Percentiles rank a stretch among this genome's conserved stretches.
These are phyloP conservation scores for Penelope pileata DNA, from an alignment of 2,113 vertebrate species.

Conservation along the genomic window DNA sequence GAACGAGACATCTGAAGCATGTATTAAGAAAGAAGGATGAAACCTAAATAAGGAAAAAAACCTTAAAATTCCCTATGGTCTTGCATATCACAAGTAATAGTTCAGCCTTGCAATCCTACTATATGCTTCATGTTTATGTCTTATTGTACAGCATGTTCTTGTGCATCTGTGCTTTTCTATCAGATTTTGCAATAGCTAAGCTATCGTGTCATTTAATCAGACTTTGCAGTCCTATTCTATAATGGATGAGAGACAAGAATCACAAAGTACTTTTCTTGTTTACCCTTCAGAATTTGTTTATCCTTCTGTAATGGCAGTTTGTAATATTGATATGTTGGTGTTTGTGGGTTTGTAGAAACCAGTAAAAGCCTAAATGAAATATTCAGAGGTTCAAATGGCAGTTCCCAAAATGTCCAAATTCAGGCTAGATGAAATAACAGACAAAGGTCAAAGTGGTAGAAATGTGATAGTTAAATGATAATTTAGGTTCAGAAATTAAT, in stretches of 20 bases:
- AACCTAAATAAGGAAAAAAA: not conserved
- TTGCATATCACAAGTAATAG: not conserved
- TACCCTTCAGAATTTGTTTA: not conserved
- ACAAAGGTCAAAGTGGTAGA: not conserved
- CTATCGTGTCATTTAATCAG: not conserved
- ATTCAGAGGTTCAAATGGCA: not conserved
- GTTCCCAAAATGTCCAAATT: not conserved
- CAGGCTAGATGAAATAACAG: not conserved
- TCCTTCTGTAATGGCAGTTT: not conserved
- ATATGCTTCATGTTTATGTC: not conserved
- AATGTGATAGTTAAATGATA: constrained; percentile 10
- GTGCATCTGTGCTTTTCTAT: not conserved
- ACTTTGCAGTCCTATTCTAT: not conserved
- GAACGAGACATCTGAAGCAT: constrained; percentile 5
- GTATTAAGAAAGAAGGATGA: not conserved
- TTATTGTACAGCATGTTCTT: not conserved
- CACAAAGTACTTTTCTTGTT: not conserved
- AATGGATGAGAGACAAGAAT: not conserved
- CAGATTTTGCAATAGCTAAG: not conserved
- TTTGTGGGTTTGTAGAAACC: not conserved
- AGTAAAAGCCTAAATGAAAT: not conserved
- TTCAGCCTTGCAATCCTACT: not conserved
- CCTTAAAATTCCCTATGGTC: not conserved
- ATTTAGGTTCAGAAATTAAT: not conserved
- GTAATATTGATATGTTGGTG: not conserved